Evolutionary conservation across 2,113 vertebrate species (phyloP).

Genomic region (Podarcis cretensis): DNA sequence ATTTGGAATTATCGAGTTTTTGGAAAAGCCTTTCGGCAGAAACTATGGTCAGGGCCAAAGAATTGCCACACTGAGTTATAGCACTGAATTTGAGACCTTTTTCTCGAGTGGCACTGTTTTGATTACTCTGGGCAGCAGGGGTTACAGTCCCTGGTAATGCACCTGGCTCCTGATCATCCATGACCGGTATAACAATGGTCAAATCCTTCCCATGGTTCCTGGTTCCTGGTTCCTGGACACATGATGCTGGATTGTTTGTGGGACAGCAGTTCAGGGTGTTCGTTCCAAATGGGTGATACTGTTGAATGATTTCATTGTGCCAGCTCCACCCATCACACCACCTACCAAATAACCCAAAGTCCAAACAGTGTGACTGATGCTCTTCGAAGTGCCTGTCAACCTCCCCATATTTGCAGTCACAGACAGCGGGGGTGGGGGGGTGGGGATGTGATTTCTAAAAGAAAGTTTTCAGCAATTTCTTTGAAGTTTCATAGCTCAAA

Average conservation of each 20-base stretch:
- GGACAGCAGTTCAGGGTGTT: not conserved
- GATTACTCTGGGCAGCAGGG: slow-evolving; percentile 20
- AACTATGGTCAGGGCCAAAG: slow-evolving; percentile 18
- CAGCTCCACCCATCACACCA: not conserved
- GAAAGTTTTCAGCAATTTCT: too few species aligned
- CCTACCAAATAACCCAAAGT: not conserved
- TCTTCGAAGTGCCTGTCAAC: not conserved
- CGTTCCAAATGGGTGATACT: not conserved
- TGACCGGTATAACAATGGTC: not conserved
- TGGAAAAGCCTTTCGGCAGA: slow-evolving; percentile 40
- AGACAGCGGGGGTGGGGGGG: too few species aligned
- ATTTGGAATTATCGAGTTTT: slow-evolving; percentile 26
- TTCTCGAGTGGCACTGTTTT: slow-evolving; percentile 17
- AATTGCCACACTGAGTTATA: slow-evolving; percentile 40
- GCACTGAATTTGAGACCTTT: slow-evolving; percentile 17
- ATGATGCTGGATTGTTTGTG: not conserved
- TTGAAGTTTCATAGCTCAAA: too few species aligned
- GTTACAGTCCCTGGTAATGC: not conserved
- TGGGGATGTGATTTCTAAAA: too few species aligned
- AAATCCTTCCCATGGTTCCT: not conserved
- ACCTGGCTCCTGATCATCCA: not conserved
- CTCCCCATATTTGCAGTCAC: not conserved
- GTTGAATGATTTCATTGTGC: not conserved
- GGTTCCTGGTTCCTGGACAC: not conserved
- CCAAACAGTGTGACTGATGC: not conserved